A percentile compares a stretch with the other conserved stretches of the same genome.
Conservation (phyloP, 2,888 invertebrate species). For the Helleia helle region DNA sequence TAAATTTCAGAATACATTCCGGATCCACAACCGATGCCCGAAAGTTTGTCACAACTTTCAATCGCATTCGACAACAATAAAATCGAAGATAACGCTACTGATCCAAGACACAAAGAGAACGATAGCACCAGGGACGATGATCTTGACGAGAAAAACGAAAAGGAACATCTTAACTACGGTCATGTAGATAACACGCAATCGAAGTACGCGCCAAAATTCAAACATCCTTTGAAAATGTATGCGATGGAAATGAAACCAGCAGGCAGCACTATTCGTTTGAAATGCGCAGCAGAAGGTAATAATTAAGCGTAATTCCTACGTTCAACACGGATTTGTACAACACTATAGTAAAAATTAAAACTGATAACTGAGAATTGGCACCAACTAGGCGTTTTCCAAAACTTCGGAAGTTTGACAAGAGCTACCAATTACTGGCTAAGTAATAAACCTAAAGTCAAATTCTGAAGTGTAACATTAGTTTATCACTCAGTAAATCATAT, state of each 20-base stretch:
- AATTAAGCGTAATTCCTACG: neutral
- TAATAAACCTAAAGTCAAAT: too few species aligned
- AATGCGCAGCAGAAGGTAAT: conserved; percentile 79
- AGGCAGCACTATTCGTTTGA: conserved; percentile 81
- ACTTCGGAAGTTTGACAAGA: too few species aligned
- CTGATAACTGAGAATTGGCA: too few species aligned
- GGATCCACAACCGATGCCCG: conserved; percentile 31
- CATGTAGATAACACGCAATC: conserved; percentile 52
- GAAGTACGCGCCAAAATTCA: conserved; percentile 51
- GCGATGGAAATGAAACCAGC: conserved; percentile 80
- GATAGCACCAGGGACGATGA: conserved; percentile 42
- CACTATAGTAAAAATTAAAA: too few species aligned
- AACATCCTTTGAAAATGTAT: conserved; percentile 51
- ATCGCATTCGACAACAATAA: conserved; percentile 32
- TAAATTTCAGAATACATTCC: neutral
- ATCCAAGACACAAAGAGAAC: conserved; percentile 32
- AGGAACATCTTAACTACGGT: conserved; percentile 50
- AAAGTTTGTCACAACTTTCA: conserved; percentile 42
- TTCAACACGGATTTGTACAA: too few species aligned
- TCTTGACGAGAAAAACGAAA: conserved; percentile 35
- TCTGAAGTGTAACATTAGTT: too few species aligned
- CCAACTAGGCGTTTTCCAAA: too few species aligned
- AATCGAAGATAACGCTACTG: conserved; percentile 29
- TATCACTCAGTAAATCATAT: too few species aligned
- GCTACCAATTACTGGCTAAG: too few species aligned